Conservation (phyloP, 1,140 invertebrate species). For the Penaeus chinensis region DNA sequence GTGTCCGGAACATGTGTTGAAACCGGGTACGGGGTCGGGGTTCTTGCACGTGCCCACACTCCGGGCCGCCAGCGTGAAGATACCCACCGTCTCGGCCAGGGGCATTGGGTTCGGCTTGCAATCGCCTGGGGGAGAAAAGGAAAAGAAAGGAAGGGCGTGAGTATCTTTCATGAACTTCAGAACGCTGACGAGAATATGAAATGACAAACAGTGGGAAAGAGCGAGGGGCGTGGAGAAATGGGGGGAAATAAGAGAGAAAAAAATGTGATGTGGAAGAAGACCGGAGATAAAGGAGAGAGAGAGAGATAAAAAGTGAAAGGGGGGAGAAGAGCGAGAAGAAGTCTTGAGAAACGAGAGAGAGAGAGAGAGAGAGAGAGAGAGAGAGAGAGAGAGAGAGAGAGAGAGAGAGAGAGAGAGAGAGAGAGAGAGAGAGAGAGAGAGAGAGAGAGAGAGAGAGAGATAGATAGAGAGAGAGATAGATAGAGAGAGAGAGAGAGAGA, state of each 20-base stretch:
- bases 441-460: too few species aligned
- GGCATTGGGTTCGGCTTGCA: slow-evolving; percentile 63
- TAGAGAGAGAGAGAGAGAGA: too few species aligned
- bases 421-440: too few species aligned
- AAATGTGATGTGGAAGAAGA: neutral
- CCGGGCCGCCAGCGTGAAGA: slow-evolving; percentile 59
- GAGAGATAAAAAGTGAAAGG: neutral
- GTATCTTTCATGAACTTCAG: neutral
- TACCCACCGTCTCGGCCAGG: slow-evolving; percentile 63
- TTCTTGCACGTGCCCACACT: slow-evolving; percentile 65
- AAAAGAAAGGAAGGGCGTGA: neutral
- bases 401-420: too few species aligned
- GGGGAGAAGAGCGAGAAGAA: neutral
- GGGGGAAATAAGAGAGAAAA: too few species aligned
- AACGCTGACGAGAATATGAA: too few species aligned
- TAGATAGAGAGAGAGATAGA: too few species aligned
- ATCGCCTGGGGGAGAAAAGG: slow-evolving; percentile 56
- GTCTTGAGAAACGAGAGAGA: neutral
- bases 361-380: too few species aligned
- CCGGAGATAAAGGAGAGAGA: neutral
- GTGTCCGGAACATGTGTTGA: slow-evolving; percentile 65
- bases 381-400: too few species aligned
- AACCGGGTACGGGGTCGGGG: slow-evolving; percentile 58
- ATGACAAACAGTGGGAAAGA: too few species aligned
- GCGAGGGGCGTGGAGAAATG: too few species aligned